phyloP scores from a whole-genome alignment of 2,797 vertebrate species.

The Lagodon rhomboides region DNA sequence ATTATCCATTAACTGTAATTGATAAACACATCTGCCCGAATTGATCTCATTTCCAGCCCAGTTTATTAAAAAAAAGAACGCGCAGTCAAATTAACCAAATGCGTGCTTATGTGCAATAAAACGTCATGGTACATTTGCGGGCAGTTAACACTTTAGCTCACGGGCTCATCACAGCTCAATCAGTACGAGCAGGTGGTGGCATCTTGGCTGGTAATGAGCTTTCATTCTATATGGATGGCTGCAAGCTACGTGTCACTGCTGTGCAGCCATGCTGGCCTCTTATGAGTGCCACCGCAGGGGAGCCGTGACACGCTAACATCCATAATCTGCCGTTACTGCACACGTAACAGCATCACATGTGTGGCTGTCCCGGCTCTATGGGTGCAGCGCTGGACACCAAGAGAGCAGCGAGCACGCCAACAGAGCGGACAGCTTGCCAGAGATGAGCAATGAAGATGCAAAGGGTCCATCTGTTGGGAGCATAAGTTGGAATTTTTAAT shows the following conservation, averaged over 20 bases:
- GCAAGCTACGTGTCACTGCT: conserved; percentile 37
- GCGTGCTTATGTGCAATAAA: conserved; percentile 43
- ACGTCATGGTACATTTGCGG: conserved; percentile 50
- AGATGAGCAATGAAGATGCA: conserved; percentile 52
- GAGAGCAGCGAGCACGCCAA: not conserved
- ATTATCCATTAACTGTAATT: conserved; percentile 48
- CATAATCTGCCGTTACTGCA: conserved; percentile 38
- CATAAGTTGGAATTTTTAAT: conserved; percentile 55
- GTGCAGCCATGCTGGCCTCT: conserved; percentile 20
- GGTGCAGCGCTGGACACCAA: conserved; percentile 9
- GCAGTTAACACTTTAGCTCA: conserved; percentile 48
- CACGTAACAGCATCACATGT: conserved; percentile 25
- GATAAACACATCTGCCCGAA: conserved; percentile 50
- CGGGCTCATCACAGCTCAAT: conserved; percentile 43
- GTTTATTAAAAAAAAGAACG: conserved; percentile 30
- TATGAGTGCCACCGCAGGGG: conserved; percentile 28
- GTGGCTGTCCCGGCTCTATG: conserved; percentile 13
- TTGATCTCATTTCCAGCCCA: conserved; percentile 36
- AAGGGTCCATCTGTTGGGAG: conserved; percentile 62
- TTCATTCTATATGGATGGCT: conserved; percentile 44
- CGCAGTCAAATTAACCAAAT: conserved; percentile 30
- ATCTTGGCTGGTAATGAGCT: conserved; percentile 46
- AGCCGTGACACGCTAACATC: conserved; percentile 46
- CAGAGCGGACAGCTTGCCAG: conserved; percentile 40
- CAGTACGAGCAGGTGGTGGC: conserved; percentile 52